These are phyloP conservation scores for Aphodius sticticus DNA, from an alignment of 2,888 invertebrate genomes.

Conservation along the genomic window DNA sequence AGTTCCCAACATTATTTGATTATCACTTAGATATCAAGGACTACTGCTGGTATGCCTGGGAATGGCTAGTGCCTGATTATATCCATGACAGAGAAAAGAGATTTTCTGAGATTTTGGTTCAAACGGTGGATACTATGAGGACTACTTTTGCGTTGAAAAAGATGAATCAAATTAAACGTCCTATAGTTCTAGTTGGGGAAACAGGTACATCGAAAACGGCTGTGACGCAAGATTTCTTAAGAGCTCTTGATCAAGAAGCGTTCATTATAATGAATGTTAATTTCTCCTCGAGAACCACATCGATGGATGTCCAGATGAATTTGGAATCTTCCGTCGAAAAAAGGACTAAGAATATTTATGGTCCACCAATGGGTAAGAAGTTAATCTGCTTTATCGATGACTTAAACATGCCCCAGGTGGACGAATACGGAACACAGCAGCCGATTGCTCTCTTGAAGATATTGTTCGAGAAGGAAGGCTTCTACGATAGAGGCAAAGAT, in stretches of 20 bases:
- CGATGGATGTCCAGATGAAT: conserved; percentile 88
- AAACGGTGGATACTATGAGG: conserved; percentile 86
- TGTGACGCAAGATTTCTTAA: conserved; percentile 82
- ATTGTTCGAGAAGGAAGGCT: conserved; percentile 86
- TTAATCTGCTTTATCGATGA: conserved; percentile 92
- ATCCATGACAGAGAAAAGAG: conserved; percentile 72
- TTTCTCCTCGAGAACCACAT: conserved; percentile 91
- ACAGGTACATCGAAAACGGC: conserved; percentile 94
- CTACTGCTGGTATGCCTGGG: conserved; percentile 85
- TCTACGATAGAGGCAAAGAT: conserved; percentile 89
- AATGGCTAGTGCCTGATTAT: conserved; percentile 79
- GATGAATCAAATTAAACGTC: conserved; percentile 70
- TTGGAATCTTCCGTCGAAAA: conserved; percentile 90
- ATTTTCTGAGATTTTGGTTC: conserved; percentile 87
- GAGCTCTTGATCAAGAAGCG: conserved; percentile 71
- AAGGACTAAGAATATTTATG: conserved; percentile 88
- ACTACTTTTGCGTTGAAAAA: conserved; percentile 80
- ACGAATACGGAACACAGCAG: conserved; percentile 91
- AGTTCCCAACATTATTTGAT: conserved; percentile 78
- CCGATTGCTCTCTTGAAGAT: conserved; percentile 92
- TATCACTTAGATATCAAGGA: conserved; percentile 77
- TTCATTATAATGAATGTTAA: conserved; percentile 86
- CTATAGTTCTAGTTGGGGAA: conserved; percentile 87
- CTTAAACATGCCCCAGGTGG: conserved; percentile 92
- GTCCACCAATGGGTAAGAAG: conserved; percentile 89